A percentile compares a stretch with the other conserved stretches of the same genome.
Conservation (phyloP, 1,140 invertebrate genomes). For the Mycetomoellerius zeteki region DNA sequence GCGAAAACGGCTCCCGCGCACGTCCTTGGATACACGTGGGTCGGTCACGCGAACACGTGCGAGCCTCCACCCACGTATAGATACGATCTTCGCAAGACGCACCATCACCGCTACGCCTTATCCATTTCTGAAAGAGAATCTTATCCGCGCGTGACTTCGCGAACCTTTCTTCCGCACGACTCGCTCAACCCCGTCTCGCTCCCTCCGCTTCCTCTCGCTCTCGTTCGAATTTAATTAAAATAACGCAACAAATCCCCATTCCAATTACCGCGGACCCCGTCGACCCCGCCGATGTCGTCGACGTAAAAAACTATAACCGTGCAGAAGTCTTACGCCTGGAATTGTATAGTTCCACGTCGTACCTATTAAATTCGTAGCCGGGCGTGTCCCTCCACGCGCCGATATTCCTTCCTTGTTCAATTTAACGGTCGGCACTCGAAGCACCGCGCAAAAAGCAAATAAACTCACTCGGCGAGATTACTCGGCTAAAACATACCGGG, state of each 20-base stretch:
- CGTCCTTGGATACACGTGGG: background rate
- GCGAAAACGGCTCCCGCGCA: background rate
- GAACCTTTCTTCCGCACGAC: background rate
- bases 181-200: background rate
- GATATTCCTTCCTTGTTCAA: constrained; percentile 48
- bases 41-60: background rate
- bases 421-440: constrained; percentile 42
- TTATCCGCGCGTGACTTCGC: constrained; percentile 44
- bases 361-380: constrained; percentile 70
- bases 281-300: background rate
- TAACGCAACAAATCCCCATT: constrained; percentile 74
- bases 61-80: background rate
- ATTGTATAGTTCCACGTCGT: constrained; percentile 59
- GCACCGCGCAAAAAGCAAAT: constrained; percentile 51
- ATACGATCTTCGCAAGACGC: constrained; percentile 9
- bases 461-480: constrained; percentile 46
- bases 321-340: constrained; percentile 47
- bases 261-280: constrained; percentile 68
- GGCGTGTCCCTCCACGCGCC: background rate
- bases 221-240: constrained; percentile 76
- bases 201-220: background rate
- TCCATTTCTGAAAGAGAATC: constrained; percentile 39
- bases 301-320: constrained; percentile 71
- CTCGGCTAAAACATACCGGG: background rate
- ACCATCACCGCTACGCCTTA: constrained; percentile 21